phyloP scores from a whole-genome alignment of 2,888 invertebrate genomes.

The Pyrrhia umbra region DNA sequence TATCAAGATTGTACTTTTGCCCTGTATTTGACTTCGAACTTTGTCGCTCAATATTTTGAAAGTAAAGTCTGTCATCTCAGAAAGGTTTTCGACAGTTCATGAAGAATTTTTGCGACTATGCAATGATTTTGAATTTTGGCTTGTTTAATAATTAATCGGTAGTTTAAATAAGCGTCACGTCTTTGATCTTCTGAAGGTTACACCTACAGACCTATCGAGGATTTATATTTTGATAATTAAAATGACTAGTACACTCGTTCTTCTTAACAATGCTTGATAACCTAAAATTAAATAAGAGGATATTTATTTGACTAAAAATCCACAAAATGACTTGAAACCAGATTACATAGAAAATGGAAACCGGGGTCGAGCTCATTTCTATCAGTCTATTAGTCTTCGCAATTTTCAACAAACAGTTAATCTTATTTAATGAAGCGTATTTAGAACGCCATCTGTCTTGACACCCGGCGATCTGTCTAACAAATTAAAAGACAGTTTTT shows the following conservation, averaged over 20 bases:
- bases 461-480: slow-evolving; percentile 10
- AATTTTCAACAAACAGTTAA: slow-evolving; percentile 47
- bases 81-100: neutral
- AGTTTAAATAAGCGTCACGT: neutral
- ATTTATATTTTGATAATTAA: too few relatives aligned
- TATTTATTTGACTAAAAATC: too few relatives aligned
- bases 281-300: too few relatives aligned
- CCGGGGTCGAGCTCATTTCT: slow-evolving; percentile 18
- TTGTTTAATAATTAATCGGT: neutral
- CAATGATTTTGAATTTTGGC: neutral
- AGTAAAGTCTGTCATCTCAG: neutral
- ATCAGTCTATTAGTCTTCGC: slow-evolving; percentile 35
- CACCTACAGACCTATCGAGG: too few relatives aligned
- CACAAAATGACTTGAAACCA: neutral
- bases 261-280: too few relatives aligned
- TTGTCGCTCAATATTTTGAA: neutral
- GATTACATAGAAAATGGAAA: neutral
- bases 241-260: too few relatives aligned
- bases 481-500: slow-evolving; percentile 41
- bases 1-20: too few relatives aligned
- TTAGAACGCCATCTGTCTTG: slow-evolving; percentile 47
- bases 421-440: slow-evolving; percentile 49
- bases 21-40: too few relatives aligned
- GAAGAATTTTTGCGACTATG: neutral
- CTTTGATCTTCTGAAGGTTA: neutral